Base-by-base conservation (phyloP, 2,113 vertebrate species). In the Rhinoptilus africanus region DNA sequence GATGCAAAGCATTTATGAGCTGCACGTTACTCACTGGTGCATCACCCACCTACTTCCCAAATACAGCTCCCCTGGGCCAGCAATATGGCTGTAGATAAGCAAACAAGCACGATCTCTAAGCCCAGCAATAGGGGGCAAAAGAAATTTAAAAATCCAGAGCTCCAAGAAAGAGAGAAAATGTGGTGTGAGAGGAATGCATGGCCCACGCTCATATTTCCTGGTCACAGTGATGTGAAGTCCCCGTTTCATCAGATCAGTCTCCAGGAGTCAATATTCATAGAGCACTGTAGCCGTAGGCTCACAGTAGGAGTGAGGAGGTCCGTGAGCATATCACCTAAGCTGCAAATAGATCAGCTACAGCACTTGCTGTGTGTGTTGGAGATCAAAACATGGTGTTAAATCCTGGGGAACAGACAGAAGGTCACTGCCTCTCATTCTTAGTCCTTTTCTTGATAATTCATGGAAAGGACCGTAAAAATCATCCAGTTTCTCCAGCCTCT, bases 241-340 rank as follows among this genome's bases (percentile, higher is more conserved):
- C 8, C 8, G 0, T 84, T 87, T 81, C 41, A 72, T 37, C 50
- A 74, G 37, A 53, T 28, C 21, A 53, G 35, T 34, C 48, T 88
- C 45, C 30, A 35, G 63, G 43, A 92, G 47, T 56, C 37, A 41
- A 3, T 74, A 59, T 20, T 27, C 69, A n/a, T 8, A 64, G 35
- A 39, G 4, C 50, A 69, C 22, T 43, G 19, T 19, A 60, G 62
- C 32, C 56, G 6, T 27, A 53, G 34, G 35, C n/a, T 14, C 48
- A 48, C 8, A 3, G 30, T 1, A 64, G 66, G 37, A 94, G 14
- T 0, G 1, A 74, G 75, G 67, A 95, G 47, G 30, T 39, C 75
- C 28, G 4, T 6, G 18, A 72, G 6, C 1, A 0, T 14, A n/a
- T 76, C 19, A 1, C n/a, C 13, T 37, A 28, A 14, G 16, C 34